Evolutionary conservation across 2,797 vertebrate species (phyloP).

Genomic region (Adelosebastes latens): DNA sequence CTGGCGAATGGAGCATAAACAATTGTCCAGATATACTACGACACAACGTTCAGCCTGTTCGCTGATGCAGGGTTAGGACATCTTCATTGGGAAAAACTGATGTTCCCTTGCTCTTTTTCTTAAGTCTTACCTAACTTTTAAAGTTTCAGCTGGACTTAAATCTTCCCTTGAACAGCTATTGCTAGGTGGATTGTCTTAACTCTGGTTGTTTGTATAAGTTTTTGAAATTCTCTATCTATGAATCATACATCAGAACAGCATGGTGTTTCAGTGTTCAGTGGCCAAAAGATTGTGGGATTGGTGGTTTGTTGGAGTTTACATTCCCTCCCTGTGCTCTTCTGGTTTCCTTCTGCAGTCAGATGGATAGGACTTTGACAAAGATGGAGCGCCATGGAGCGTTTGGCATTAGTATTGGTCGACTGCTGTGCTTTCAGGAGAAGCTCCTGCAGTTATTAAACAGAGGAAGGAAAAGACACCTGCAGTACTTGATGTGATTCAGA

Average conservation of each 20-base stretch:
- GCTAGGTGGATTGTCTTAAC: neutral
- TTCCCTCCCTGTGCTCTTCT: neutral
- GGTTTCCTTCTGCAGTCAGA: constrained; percentile 9
- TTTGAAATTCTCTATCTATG: neutral
- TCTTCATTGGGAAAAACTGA: no score
- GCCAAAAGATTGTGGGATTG: neutral
- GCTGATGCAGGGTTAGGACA: no score
- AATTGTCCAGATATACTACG: no score
- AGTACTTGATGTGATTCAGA: neutral
- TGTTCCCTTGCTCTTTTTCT: accelerated
- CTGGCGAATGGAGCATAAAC: no score
- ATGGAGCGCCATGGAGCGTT: constrained; percentile 14
- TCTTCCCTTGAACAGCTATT: neutral
- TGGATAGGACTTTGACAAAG: constrained; percentile 14
- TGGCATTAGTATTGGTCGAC: constrained; percentile 9
- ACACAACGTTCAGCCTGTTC: no score
- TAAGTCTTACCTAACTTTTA: no score
- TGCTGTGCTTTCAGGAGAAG: constrained; percentile 29
- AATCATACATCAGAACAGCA: constrained; percentile 9
- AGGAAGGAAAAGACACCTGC: constrained; percentile 15
- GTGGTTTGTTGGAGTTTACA: constrained; percentile 13
- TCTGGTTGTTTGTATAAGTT: neutral
- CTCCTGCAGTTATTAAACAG: constrained; percentile 25
- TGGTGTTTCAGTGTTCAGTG: neutral
- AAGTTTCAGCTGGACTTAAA: neutral